Evolutionary conservation across 2,888 invertebrate species (phyloP).

Genomic region (Pristionchus arcanus): DNA sequence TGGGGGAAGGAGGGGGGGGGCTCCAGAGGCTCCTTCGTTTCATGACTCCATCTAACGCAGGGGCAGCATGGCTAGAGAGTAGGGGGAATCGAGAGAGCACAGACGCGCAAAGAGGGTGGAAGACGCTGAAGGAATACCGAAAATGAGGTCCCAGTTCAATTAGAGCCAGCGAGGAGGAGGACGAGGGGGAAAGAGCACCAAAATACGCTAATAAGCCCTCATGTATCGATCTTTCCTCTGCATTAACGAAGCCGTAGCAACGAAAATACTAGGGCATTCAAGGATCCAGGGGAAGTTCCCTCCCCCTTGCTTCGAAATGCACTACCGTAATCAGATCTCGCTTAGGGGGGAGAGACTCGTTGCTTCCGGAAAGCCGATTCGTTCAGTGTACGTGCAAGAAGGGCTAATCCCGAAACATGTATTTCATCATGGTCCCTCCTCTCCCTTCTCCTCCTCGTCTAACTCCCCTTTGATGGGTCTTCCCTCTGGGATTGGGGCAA

Average conservation of each 20-base stretch:
- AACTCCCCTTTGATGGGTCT: conserved; percentile 12
- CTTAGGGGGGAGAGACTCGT: neutral
- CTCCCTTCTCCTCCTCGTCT: neutral
- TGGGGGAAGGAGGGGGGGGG: neutral
- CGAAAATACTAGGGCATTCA: neutral
- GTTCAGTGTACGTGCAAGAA: neutral
- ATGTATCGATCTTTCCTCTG: neutral
- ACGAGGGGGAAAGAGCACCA: neutral
- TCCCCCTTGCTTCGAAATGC: no score
- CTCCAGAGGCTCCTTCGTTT: conserved; percentile 18
- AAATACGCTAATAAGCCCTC: conserved; percentile 29
- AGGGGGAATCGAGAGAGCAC: neutral
- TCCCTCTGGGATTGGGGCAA: conserved; percentile 16
- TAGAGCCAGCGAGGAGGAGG: neutral
- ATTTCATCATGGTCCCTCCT: conserved; percentile 13
- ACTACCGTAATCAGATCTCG: no score
- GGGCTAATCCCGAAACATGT: neutral
- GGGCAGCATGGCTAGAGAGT: neutral
- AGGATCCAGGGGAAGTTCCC: neutral
- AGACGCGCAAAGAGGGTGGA: neutral
- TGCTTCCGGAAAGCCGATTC: neutral
- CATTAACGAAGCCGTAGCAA: neutral
- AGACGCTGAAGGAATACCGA: conserved; percentile 23
- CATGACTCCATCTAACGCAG: conserved; percentile 47
- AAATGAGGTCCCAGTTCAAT: conserved; percentile 47